Base-by-base conservation (phyloP, 2,888 invertebrate species). In the Pomacea canaliculata region DNA sequence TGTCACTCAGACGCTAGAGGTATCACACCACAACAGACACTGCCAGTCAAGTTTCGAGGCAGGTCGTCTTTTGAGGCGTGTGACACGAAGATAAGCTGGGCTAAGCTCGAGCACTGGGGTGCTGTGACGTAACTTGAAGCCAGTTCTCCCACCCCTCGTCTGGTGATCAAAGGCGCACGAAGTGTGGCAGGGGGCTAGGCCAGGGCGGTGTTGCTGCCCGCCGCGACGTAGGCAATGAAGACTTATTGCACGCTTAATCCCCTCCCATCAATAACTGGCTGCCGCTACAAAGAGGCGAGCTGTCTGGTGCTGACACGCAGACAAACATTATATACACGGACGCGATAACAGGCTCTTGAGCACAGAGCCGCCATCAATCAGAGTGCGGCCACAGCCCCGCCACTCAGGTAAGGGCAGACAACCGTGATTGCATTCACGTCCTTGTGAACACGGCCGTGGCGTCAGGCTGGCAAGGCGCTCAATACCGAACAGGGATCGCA, bases 311-410 rank as follows among this genome's bases (percentile, higher is more conserved):
- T 68, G 69, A 74, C 74, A 68, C 48, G 69, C 74, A 60, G 68
- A 49, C 69, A 69, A 67, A 69, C 74, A 62, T 67, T 74, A 74
- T 74, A 56, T 62, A 74, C 74, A 69, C 46, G 74, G 74, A 60
- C 59, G 67, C 69, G 37, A 69, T 46, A 69, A 69, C 62, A 74
- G 16, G 27, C 68, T 27, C 74, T 74, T 74, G 13, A 48, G 27
- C 65, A 48, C 74, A 48, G 10, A 23, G 49, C 18, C 9, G 27
- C 69, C 74, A 62, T 69, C 74, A 37, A 69, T 67, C 74, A 69
- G 46, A 63, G 48, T 18, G n/a, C 63, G 23, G 23, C 12, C 63
- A 63, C 63, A 12, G 63, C 23, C 27, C 63, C 12, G 27, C 10
- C 23, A 63, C 63, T 63, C 23, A 63, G 23, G 63, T 63, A 12